Base-by-base conservation (phyloP, 2,888 invertebrate genomes). In the Volucella inflata region DNA sequence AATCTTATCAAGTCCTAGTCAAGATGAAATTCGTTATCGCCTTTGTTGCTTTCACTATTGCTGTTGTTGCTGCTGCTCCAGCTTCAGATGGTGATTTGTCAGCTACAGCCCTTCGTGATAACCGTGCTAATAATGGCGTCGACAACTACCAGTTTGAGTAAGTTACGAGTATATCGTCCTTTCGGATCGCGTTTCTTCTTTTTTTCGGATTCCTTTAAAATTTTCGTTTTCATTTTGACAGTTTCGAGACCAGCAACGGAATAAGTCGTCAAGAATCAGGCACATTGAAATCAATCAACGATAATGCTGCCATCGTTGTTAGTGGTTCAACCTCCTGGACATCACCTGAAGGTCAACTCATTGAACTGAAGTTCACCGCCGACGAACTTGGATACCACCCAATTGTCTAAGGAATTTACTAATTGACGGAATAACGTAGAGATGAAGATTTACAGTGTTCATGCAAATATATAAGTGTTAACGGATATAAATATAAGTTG, bases 131-230 rank as follows among this genome's bases (percentile, higher is more conserved):
- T 88, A 93, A 93, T 87, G 94, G 94, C 64, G 89, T 93, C 14
- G 94, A 94, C 87, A 93, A 93, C 62, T 95, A 95, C 90, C 93
- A 92, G 83, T 95, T 94, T 88, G 93, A 92, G 94, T 94, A 92
- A 93, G 91, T 89, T 17, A 1, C n/a, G n/a, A n/a, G n/a, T n/a
- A n/a, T 0, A n/a, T 2, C 1, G 11, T 16, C 2, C 9, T 10
- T 36, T 38, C 30, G 21, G 44, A 30, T n/a, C 36, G 8, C 17
- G 16, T 42, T 48, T 14, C 2, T 48, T 0, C 2, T 48, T 6
- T 8, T 48, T 51, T 1, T 36, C 36, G 36, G 8, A 1, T 14
- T 55, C 9, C 12, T 30, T 6, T 30, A n/a, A 21, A 11, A 10
- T 12, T 48, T 40, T 57, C 14, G 9, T 17, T 67, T 59, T 30